These are phyloP conservation scores for Avahi laniger DNA, from an alignment of 2,797 vertebrate species.

Conservation along the genomic window DNA sequence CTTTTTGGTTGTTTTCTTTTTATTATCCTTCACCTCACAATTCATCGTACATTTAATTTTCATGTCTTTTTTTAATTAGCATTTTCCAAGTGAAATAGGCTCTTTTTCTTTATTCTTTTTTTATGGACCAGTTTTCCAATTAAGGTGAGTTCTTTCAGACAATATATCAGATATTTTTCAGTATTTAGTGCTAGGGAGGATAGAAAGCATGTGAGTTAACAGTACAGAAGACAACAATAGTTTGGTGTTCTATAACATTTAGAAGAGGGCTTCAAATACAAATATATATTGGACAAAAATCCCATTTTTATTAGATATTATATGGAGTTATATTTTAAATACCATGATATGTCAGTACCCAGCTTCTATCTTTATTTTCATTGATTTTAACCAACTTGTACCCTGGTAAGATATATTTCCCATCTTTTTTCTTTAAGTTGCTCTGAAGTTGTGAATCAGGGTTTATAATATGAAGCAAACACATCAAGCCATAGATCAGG, in stretches of 20 bases:
- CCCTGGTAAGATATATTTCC: neutral
- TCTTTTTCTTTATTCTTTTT: neutral
- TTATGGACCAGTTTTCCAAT: neutral
- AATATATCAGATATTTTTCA: neutral
- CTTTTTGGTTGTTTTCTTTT: neutral
- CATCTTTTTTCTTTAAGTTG: neutral
- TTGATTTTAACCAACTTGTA: neutral
- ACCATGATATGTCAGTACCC: neutral
- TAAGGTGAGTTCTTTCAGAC: neutral
- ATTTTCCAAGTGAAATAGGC: neutral
- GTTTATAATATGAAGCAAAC: neutral
- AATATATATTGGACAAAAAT: neutral
- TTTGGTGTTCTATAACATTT: neutral
- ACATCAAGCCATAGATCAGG: neutral
- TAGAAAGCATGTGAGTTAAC: neutral
- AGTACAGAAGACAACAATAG: neutral
- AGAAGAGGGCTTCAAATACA: neutral
- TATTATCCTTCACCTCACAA: neutral
- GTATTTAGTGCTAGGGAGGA: neutral
- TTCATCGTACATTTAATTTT: neutral
- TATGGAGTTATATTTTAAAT: neutral
- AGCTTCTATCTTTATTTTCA: neutral
- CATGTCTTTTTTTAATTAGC: neutral
- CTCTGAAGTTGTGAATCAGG: neutral
- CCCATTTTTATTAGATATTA: neutral